These are phyloP conservation scores for Ashinkailepas kermadecensis DNA, from an alignment of 2,888 invertebrate genomes.

Conservation along the genomic window DNA sequence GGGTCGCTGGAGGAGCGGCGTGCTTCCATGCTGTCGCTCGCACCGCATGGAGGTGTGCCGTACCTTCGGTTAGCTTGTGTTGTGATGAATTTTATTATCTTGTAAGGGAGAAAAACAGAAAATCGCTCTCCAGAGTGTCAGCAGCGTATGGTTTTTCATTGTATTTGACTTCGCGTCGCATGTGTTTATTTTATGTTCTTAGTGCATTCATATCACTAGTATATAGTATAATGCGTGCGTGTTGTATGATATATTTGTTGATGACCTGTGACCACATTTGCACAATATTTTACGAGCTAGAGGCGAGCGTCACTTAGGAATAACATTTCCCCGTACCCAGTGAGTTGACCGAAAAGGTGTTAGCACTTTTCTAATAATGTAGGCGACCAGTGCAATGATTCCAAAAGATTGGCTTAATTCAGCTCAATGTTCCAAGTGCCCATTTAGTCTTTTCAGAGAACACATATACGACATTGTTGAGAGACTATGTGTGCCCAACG, in stretches of 20 bases:
- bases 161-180: background rate
- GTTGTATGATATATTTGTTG: slow-evolving; percentile 4
- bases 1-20: background rate
- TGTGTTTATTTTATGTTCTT: slow-evolving; percentile 22
- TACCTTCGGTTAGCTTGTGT: background rate
- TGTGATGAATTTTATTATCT: slow-evolving; percentile 15
- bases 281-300: background rate
- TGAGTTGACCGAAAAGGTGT: too few species aligned
- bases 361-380: too few species aligned
- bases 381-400: too few species aligned
- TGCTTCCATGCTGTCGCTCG: background rate
- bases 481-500: too few species aligned
- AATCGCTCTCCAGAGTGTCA: slow-evolving; percentile 15
- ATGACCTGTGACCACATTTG: background rate
- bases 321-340: too few species aligned
- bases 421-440: too few species aligned
- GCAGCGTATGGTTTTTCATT: slow-evolving; percentile 13
- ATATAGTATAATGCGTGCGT: slow-evolving; percentile 5
- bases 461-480: too few species aligned
- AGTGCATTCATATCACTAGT: slow-evolving; percentile 17
- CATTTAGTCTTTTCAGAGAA: too few species aligned
- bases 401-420: too few species aligned
- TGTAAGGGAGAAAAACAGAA: slow-evolving; percentile 22
- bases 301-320: too few species aligned
- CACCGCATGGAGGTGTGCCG: background rate